Conservation (phyloP, 2,888 invertebrate species). For the Polydrusus tereticollis region DNA sequence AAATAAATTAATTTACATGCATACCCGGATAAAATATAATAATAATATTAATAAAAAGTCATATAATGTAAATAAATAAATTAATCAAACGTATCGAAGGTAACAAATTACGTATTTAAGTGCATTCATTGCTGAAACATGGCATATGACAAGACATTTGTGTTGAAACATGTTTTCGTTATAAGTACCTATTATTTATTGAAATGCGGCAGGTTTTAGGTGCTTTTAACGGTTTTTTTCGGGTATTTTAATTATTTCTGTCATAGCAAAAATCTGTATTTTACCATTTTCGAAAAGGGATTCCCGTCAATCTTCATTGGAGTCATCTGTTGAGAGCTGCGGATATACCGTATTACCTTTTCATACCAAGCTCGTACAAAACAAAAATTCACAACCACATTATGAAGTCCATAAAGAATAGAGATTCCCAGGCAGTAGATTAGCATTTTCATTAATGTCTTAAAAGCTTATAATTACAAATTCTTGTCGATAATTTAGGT, state of each 20-base stretch:
- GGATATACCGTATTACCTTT: too few species aligned
- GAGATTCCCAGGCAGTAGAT: slow-evolving; percentile 11
- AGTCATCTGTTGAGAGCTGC: too few species aligned
- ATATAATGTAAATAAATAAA: neutral
- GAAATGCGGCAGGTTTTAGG: too few species aligned
- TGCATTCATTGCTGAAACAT: neutral
- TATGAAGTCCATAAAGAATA: neutral
- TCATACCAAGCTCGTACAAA: neutral
- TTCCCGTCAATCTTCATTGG: too few species aligned
- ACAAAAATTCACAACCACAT: neutral
- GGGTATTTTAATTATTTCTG: too few species aligned
- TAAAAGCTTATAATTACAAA: slow-evolving; percentile 38
- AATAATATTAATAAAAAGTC: neutral
- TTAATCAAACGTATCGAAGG: slow-evolving; percentile 3
- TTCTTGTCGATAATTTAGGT: slow-evolving; percentile 31
- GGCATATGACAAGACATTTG: neutral
- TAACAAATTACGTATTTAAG: neutral
- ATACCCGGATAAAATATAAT: neutral
- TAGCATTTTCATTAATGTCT: slow-evolving; percentile 36
- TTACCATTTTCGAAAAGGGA: too few species aligned
- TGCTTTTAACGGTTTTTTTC: too few species aligned
- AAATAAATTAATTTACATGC: slow-evolving; percentile 24
- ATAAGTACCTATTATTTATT: too few species aligned
- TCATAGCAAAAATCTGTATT: too few species aligned
- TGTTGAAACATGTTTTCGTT: too few species aligned